Evolutionary conservation across 2,888 invertebrate species (phyloP).

Genomic region (Meiosimyza decipiens): DNA sequence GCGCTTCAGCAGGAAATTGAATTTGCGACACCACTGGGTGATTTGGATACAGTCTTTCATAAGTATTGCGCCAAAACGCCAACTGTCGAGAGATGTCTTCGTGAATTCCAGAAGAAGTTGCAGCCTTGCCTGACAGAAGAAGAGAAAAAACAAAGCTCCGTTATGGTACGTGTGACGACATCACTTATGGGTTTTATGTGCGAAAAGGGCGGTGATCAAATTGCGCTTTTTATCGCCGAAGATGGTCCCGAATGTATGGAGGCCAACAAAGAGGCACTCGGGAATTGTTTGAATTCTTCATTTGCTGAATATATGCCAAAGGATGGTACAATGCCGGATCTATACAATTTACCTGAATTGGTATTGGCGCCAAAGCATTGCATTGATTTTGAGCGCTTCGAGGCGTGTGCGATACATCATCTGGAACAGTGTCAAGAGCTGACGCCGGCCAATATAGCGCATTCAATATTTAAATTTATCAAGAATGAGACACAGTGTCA

Average conservation of each 20-base stretch:
- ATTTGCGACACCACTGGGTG: constrained; percentile 74
- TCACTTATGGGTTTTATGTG: constrained; percentile 79
- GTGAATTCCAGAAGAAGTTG: constrained; percentile 70
- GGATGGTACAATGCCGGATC: constrained; percentile 55
- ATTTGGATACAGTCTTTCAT: constrained; percentile 77
- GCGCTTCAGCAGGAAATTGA: constrained; percentile 76
- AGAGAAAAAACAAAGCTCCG: constrained; percentile 73
- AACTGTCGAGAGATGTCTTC: constrained; percentile 69
- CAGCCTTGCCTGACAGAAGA: constrained; percentile 74
- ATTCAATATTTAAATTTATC: constrained; percentile 79
- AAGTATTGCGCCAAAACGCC: constrained; percentile 76
- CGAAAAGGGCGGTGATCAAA: constrained; percentile 82
- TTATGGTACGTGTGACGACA: constrained; percentile 74
- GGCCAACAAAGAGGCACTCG: constrained; percentile 72
- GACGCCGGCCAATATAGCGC: constrained; percentile 83
- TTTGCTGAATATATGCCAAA: constrained; percentile 69
- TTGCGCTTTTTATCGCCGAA: constrained; percentile 85
- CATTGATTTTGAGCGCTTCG: constrained; percentile 60
- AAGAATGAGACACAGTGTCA: constrained; percentile 75
- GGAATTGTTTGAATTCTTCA: constrained; percentile 74
- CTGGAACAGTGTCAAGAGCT: constrained; percentile 76
- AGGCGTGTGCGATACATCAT: constrained; percentile 60
- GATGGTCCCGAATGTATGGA: constrained; percentile 81
- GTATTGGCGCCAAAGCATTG: constrained; percentile 70
- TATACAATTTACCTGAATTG: constrained; percentile 69